Evolutionary conservation across 2,797 vertebrate genomes (phyloP).

Genomic region (Zonotrichia albicollis): DNA sequence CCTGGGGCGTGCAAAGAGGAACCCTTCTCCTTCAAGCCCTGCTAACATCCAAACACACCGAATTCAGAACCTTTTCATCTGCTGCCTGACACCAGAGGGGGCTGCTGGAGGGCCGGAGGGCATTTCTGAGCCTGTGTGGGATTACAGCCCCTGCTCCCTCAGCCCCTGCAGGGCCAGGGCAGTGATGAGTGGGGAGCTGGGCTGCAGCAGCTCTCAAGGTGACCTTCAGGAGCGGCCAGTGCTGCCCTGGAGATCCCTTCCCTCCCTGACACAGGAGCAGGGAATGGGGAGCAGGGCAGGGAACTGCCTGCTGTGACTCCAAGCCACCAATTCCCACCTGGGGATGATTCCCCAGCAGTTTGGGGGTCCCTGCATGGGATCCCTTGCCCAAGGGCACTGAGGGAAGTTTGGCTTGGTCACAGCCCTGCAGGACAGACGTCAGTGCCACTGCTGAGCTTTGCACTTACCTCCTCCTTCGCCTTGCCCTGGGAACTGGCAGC

Average conservation of each 20-base stretch:
- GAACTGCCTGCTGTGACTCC: background rate
- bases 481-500: background rate
- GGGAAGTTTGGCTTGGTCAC: background rate
- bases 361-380: background rate
- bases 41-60: background rate
- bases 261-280: fast-evolving
- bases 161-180: background rate
- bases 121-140: background rate
- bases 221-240: background rate
- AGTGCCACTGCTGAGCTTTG: background rate
- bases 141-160: background rate
- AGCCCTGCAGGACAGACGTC: background rate
- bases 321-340: background rate
- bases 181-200: background rate
- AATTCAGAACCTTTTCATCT: background rate
- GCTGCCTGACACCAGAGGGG: background rate
- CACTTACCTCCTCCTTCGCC: background rate
- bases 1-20: background rate
- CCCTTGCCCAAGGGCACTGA: fast-evolving
- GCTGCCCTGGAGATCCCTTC: background rate
- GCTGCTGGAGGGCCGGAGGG: background rate
- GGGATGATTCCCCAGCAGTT: background rate
- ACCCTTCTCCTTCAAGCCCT: background rate
- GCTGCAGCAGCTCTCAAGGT: background rate
- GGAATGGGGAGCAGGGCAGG: background rate